A percentile compares a stretch with the other conserved stretches of the same genome.
phyloP scores from a whole-genome alignment of 2,797 vertebrate species.

The Anguilla anguilla region DNA sequence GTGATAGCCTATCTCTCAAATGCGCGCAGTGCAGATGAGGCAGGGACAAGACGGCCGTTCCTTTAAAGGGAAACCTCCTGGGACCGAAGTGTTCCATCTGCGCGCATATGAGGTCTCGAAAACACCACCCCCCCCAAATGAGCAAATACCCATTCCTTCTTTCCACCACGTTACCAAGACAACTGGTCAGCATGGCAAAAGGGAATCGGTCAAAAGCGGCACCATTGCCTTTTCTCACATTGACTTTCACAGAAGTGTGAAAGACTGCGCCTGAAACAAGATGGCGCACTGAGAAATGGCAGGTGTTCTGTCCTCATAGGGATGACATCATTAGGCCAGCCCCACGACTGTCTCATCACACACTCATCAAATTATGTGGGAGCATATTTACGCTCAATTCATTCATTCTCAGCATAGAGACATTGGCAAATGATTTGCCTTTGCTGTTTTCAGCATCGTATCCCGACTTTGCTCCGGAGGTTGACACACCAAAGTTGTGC shows the following conservation, averaged over 20 bases:
- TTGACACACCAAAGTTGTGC: neutral
- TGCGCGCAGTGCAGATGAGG: conserved; percentile 11
- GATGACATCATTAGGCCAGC: neutral
- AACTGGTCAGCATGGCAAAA: conserved; percentile 46
- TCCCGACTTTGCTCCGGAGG: neutral
- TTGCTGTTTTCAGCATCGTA: neutral
- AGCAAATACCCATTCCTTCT: conserved; percentile 51
- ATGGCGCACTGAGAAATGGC: neutral
- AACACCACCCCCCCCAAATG: conserved; percentile 51
- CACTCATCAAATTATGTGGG: neutral
- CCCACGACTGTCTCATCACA: neutral
- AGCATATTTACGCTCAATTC: neutral
- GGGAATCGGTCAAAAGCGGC: neutral
- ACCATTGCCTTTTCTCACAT: neutral
- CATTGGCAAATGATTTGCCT: neutral
- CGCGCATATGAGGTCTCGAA: conserved; percentile 26
- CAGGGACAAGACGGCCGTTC: neutral
- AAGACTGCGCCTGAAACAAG: neutral
- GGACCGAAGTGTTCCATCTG: conserved; percentile 54
- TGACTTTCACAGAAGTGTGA: conserved; percentile 1
- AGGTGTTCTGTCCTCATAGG: neutral
- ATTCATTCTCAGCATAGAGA: neutral
- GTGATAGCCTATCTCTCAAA: neutral
- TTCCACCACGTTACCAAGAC: conserved; percentile 62
- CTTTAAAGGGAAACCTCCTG: conserved; percentile 37